phyloP scores from a whole-genome alignment of 2,888 invertebrate genomes.

The Dorcus hopei region DNA sequence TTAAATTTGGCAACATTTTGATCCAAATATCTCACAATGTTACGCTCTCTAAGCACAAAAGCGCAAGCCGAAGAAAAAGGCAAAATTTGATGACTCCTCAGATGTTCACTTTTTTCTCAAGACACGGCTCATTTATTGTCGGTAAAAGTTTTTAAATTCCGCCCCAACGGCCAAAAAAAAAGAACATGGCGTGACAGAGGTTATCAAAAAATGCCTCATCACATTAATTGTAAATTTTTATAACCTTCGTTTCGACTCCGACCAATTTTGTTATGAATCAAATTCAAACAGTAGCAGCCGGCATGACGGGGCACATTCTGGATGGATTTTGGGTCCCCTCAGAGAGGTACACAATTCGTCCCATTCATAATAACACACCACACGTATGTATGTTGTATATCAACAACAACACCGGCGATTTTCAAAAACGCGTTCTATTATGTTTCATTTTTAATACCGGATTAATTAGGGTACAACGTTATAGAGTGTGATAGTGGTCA shows the following conservation, averaged over 20 bases:
- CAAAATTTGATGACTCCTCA: neutral
- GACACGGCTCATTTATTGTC: neutral
- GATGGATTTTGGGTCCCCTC: slow-evolving; percentile 1
- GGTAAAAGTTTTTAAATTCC: slow-evolving; percentile 1
- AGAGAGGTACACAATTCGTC: neutral
- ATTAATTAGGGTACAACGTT: neutral
- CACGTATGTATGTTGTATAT: neutral
- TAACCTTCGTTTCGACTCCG: slow-evolving; percentile 6
- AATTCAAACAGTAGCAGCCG: slow-evolving; percentile 23
- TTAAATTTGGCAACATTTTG: too few relatives aligned
- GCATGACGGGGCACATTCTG: slow-evolving; percentile 21
- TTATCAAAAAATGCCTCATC: slow-evolving; percentile 9
- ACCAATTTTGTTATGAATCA: slow-evolving; percentile 4
- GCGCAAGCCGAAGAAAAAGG: neutral
- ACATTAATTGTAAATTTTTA: slow-evolving; percentile 8
- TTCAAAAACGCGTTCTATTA: neutral
- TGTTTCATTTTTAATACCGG: neutral
- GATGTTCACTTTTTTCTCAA: neutral
- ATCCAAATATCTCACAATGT: too few relatives aligned
- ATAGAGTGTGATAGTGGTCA: too few relatives aligned
- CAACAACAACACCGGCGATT: neutral
- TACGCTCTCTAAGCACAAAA: too few relatives aligned
- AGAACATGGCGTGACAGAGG: slow-evolving; percentile 4
- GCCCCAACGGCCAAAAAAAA: neutral
- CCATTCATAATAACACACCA: neutral